Conservation (phyloP, 2,797 vertebrate genomes). For the Nasua narica region DNA sequence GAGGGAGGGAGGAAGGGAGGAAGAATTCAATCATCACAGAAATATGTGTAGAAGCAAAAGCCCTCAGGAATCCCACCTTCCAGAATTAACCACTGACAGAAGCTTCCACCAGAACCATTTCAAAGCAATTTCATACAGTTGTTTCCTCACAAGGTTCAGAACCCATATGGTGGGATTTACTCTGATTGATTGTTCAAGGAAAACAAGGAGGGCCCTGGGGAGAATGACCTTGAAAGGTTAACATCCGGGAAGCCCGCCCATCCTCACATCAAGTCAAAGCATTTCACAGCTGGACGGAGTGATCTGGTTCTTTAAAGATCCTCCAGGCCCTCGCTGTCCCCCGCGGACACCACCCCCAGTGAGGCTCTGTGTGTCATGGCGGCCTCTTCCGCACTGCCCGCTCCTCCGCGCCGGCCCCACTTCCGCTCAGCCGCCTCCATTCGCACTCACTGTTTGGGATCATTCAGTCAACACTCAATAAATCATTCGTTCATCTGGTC, state of each 20-base stretch:
- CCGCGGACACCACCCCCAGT: neutral
- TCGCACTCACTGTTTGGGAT: neutral
- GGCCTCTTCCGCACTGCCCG: neutral
- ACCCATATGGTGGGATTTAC: neutral
- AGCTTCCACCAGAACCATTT: neutral
- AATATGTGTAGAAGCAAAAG: neutral
- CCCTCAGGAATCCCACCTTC: neutral
- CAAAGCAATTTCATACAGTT: neutral
- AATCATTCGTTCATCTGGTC: neutral
- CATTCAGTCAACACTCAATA: neutral
- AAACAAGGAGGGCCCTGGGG: neutral
- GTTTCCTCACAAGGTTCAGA: neutral
- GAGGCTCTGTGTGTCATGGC: neutral
- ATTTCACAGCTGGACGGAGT: neutral
- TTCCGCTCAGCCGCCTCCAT: neutral
- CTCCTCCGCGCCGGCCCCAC: fast-evolving
- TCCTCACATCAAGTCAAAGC: neutral
- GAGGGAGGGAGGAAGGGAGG: neutral
- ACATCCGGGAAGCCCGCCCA: neutral
- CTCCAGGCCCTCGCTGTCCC: neutral
- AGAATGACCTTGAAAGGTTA: neutral
- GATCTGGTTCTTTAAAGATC: neutral
- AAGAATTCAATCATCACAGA: neutral
- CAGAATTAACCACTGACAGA: neutral
- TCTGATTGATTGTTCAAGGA: neutral